Evolutionary conservation across 2,888 invertebrate species (phyloP).

Genomic region (Drosophila limbata): DNA sequence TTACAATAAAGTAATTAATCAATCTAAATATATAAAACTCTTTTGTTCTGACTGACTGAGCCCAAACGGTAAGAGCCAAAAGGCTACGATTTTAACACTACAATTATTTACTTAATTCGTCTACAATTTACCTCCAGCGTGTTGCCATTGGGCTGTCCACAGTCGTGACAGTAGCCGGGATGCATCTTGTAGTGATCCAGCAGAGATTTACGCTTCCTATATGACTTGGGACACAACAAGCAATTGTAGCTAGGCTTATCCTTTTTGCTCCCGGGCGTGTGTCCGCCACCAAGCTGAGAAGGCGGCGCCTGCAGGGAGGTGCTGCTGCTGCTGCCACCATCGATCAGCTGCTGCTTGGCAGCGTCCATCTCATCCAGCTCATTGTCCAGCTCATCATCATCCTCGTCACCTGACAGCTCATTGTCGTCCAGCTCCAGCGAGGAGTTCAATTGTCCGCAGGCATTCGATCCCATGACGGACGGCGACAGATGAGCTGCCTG

Average conservation of each 20-base stretch:
- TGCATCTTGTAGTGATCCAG: slow-evolving; percentile 85
- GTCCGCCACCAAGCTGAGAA: slow-evolving; percentile 58
- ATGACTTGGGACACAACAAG: slow-evolving; percentile 84
- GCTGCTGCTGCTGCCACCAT: slow-evolving; percentile 83
- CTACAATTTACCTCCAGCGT: slow-evolving; percentile 79
- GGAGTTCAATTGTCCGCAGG: slow-evolving; percentile 61
- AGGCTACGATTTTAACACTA: no score
- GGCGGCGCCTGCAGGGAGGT: slow-evolving; percentile 82
- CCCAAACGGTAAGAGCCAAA: no score
- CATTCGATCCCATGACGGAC: slow-evolving; percentile 31
- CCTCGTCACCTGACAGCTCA: slow-evolving; percentile 81
- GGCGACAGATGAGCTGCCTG: slow-evolving; percentile 37
- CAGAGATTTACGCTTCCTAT: slow-evolving; percentile 84
- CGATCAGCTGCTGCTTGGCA: slow-evolving; percentile 82
- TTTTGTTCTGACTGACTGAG: no score
- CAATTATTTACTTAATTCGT: no score
- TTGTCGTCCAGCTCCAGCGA: slow-evolving; percentile 80
- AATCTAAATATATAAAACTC: no score
- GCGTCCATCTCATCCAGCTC: slow-evolving; percentile 81
- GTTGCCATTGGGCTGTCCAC: slow-evolving; percentile 84
- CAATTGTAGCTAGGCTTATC: slow-evolving; percentile 84
- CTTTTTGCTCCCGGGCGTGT: slow-evolving; percentile 77
- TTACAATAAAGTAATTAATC: background rate
- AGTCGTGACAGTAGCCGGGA: slow-evolving; percentile 85
- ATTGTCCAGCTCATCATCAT: slow-evolving; percentile 80